Percentiles rank a stretch among this genome's conserved stretches.
These are phyloP conservation scores for Piaya cayana DNA, from an alignment of 2,113 vertebrate species.

Conservation along the genomic window DNA sequence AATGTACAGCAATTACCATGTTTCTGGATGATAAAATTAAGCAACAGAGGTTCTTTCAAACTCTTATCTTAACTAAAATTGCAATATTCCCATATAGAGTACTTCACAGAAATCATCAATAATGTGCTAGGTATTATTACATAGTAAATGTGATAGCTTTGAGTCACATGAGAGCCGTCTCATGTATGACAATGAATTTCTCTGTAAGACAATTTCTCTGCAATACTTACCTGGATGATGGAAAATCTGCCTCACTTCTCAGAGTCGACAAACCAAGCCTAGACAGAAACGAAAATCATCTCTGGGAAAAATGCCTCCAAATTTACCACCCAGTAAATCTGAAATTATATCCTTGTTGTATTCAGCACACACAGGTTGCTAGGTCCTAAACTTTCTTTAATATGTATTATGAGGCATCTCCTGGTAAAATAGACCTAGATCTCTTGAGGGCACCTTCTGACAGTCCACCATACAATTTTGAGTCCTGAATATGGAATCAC, in stretches of 20 bases:
- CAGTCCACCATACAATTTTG: not conserved
- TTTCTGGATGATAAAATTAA: not conserved
- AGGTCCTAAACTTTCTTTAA: not conserved
- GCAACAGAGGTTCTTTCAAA: not conserved
- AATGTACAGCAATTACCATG: not conserved
- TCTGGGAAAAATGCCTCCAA: not conserved
- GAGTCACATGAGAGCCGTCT: not conserved
- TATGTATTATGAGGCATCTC: not conserved
- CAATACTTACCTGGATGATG: not conserved
- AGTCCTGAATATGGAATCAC: not conserved
- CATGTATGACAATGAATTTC: not conserved
- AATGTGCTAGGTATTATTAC: not conserved
- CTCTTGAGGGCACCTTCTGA: not conserved
- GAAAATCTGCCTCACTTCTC: not conserved
- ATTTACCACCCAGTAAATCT: not conserved
- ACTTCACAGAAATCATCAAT: not conserved
- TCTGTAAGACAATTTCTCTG: not conserved
- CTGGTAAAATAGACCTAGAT: not conserved
- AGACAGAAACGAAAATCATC: not conserved
- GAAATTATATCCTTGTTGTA: not conserved
- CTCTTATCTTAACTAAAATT: not conserved
- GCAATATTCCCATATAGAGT: not conserved
- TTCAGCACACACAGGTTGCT: not conserved
- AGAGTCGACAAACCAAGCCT: not conserved
- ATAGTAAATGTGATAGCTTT: not conserved